Base-by-base conservation (phyloP, 2,888 invertebrate genomes). In the Catocala nupta region DNA sequence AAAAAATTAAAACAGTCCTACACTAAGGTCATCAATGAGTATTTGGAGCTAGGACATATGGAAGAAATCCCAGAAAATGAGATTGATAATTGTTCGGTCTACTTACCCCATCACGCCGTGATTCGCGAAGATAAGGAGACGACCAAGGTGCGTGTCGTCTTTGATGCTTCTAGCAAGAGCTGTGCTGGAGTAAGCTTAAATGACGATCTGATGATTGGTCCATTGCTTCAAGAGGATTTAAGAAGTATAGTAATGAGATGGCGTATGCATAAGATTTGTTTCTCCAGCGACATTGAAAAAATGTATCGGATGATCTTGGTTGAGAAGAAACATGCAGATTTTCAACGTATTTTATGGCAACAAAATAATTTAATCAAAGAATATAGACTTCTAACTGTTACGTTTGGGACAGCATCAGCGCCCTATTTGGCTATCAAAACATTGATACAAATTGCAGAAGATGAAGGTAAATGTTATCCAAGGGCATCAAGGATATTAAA, bases 1-100 rank as follows among this genome's bases (percentile, higher is more conserved):
- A 39, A 25, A 25, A 25, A 25, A 25, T 25, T 25, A 25, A 25
- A 25, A 25, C 25, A 25, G n/a, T n/a, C 52, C 59, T 16, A 52
- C 58, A 7, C 51, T 75, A 11, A 70, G 33, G 78, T 75, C 0
- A 70, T 77, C 36, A 48, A 71, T 10, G 81, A 81, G 50, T 80
- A 80, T 50, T 53, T 65, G 47, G 34, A 54, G 7, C 42, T 67
- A 51, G 45, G 54, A 12, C 71, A 78, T 48, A 72, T 78, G 69
- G 71, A 75, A 69, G 65, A 69, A 55, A 62, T 78, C 47, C 63
- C 73, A 33, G 42, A 64, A 33, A 25, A 59, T 25, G 70, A 80
- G 58, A 33, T 64, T 45, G 33, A n/a, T n/a, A 55, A 58, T 39
- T 39, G 39, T 39, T 7, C 39, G 6, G 39, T 48, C 0, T 50